Evolutionary conservation across 2,113 vertebrate genomes (phyloP).

Genomic region (Lasiurus cinereus): DNA sequence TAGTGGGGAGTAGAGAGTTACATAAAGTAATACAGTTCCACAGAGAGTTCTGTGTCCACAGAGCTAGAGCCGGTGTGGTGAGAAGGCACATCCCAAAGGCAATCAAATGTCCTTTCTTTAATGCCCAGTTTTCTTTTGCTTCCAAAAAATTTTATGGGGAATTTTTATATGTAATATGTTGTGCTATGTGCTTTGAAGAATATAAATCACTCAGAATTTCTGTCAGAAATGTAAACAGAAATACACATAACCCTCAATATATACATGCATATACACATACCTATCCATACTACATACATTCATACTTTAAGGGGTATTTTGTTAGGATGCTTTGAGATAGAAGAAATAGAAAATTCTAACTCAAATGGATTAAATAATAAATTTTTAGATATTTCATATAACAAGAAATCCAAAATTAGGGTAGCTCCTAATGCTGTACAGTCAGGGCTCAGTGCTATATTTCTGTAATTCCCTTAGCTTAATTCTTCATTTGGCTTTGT

Average conservation of each 20-base stretch:
- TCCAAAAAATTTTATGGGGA: constrained; percentile 26
- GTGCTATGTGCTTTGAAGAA: not conserved
- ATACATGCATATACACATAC: not conserved
- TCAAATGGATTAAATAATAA: constrained; percentile 10
- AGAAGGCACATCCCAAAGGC: not conserved
- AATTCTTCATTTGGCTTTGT: not conserved
- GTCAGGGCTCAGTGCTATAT: not conserved
- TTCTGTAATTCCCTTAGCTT: not conserved
- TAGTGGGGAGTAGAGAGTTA: not conserved
- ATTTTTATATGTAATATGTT: not conserved
- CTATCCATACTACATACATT: not conserved
- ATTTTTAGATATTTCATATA: constrained; percentile 18
- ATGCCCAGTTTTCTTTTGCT: constrained; percentile 1
- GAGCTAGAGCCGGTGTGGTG: not conserved
- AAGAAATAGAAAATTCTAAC: constrained; percentile 26
- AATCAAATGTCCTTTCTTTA: not conserved
- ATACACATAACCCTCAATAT: not conserved
- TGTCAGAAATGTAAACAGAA: constrained; percentile 32
- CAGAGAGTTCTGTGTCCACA: not conserved
- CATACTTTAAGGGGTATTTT: not conserved
- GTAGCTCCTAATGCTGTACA: not conserved
- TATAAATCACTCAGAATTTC: constrained; percentile 18
- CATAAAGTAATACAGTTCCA: too few species aligned
- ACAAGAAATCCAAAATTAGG: constrained; percentile 18
- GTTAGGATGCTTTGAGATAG: constrained; percentile 41